Evolutionary conservation across 2,888 invertebrate species (phyloP), one percentile per base, ranked within the genome.

Genomic region (Ischnura elegans): DNA sequence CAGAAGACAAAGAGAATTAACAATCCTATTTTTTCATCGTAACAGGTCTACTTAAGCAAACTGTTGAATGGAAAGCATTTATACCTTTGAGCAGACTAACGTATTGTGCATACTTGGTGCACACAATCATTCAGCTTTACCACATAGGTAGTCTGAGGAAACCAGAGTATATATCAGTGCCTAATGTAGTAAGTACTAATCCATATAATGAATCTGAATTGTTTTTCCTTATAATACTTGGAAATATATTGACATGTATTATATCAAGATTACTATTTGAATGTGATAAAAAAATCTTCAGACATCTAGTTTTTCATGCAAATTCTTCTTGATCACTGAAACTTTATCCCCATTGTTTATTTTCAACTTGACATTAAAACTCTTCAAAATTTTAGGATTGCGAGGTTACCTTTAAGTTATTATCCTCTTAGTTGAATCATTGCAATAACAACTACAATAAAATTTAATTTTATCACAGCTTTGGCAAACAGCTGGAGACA

Each of bases 71-170:
- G 90, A 90, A 90, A n/a, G 61, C 90, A 21, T 43, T 90, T 43
- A 61, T 90, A 43, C 90, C 90, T n/a, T 45, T 90, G 25, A 90
- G 90, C n/a, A 90, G 90, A 66, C 61, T 90, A 6, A 90, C 90
- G 3, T 90, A 90, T n/a, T 90, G 90, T 66, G 90, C 90, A 2
- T 90, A 90, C 61, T 61, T 90, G n/a, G 66, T 66, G 25, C 90
- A 90, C 61, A 90, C 90, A 19, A 90, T 90, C n/a, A n/a, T 90
- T 25, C 90, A 90, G 43, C 55, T 90, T 55, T 90, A 90, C 42
- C 61, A 61, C 8, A 90, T 90, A 66, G 90, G 90, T 25, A 61
- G 61, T 13, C 43, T 90, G 21, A 90, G 90, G n/a, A 90, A 42
- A 61, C 61, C 90, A 43, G 90, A 90, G 43, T 90, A 90, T 61